These are phyloP conservation scores for Serranochromis macrocephalus DNA, from an alignment of 2,113 vertebrate genomes.

Conservation along the genomic window DNA sequence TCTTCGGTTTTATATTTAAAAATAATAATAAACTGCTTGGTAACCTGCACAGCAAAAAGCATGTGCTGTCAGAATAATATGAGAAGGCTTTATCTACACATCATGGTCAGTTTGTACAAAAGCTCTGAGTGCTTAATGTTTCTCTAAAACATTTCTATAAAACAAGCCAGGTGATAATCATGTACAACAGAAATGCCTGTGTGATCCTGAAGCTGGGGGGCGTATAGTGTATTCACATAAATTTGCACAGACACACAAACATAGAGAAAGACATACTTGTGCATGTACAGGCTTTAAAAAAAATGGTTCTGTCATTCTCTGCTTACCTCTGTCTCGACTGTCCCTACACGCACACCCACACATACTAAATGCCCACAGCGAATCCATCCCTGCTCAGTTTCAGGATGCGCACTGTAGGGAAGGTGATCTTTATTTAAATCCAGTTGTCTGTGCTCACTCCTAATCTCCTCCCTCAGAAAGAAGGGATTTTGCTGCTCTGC, in stretches of 20 bases:
- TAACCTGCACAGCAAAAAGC: neutral
- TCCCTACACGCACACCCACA: neutral
- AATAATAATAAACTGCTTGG: accelerated
- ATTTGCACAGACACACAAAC: neutral
- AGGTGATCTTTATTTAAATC: slow-evolving; percentile 64
- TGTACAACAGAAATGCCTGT: neutral
- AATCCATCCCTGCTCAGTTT: slow-evolving; percentile 10
- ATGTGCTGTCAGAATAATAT: neutral
- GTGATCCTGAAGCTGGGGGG: neutral
- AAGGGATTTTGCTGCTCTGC: slow-evolving; percentile 25
- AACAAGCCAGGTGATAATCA: neutral
- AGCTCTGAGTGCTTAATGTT: neutral
- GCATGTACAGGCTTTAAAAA: neutral
- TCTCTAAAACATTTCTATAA: neutral
- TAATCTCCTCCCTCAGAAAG: slow-evolving; percentile 58
- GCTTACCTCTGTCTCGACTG: neutral
- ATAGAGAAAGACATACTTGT: neutral
- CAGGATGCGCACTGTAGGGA: slow-evolving; percentile 22
- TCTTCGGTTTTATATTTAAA: accelerated
- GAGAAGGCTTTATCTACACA: neutral
- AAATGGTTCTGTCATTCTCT: neutral
- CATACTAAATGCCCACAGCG: neutral
- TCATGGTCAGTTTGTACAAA: neutral
- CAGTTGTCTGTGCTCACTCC: slow-evolving; percentile 40
- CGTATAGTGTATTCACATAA: neutral